Evolutionary conservation across 1,140 invertebrate genomes (phyloP).

Genomic region (Zaprionus taronus): DNA sequence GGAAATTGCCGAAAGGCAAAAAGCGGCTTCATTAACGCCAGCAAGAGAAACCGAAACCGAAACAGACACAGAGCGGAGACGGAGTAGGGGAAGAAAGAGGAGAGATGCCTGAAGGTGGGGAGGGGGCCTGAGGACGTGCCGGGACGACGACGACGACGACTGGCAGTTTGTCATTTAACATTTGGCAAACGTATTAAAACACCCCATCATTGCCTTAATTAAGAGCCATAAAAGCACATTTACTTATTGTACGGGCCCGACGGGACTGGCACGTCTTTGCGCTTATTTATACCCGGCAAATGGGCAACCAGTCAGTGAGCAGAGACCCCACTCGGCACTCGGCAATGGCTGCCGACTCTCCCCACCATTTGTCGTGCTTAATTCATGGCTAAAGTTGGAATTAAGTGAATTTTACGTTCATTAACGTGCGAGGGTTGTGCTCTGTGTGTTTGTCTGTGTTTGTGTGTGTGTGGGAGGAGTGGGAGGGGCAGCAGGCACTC

Average conservation of each 20-base stretch:
- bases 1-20: constrained; percentile 34
- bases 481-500: neutral
- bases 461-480: constrained; percentile 8
- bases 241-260: constrained; percentile 71
- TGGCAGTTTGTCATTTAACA: constrained; percentile 81
- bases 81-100: neutral
- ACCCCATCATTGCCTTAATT: constrained; percentile 85
- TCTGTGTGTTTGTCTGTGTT: constrained; percentile 31
- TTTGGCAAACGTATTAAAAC: constrained; percentile 84
- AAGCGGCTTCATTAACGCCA: constrained; percentile 63
- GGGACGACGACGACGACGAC: constrained; percentile 28
- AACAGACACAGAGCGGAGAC: constrained; percentile 17
- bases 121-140: constrained; percentile 30
- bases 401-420: constrained; percentile 84
- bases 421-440: constrained; percentile 80
- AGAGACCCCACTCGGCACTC: neutral
- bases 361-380: constrained; percentile 78
- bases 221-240: constrained; percentile 85
- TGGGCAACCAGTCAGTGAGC: neutral
- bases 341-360: constrained; percentile 20
- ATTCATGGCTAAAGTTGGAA: constrained; percentile 84
- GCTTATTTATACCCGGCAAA: constrained; percentile 40
- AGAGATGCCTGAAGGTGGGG: too few relatives aligned
- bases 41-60: constrained; percentile 10
- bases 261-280: constrained; percentile 42